A percentile compares a stretch with the other conserved stretches of the same genome.
phyloP scores from a whole-genome alignment of 2,888 invertebrate species.

The Aporophyla lueneburgensis region DNA sequence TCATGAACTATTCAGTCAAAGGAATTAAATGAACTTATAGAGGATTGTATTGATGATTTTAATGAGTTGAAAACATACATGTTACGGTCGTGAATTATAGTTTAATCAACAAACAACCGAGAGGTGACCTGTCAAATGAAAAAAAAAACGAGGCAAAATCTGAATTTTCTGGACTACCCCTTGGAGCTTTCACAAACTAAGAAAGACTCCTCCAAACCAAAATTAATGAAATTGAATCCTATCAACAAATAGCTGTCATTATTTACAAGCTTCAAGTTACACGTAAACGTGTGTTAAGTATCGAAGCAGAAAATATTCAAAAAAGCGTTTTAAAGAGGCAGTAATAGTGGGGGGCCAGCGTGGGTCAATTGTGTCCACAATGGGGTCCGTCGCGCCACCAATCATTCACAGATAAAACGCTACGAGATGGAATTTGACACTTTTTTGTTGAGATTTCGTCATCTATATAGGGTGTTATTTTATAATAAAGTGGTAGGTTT shows the following conservation, averaged over 20 bases:
- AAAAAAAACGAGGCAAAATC: no score
- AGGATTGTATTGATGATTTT: no score
- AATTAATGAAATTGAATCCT: conserved; percentile 10
- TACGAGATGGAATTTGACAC: conserved; percentile 75
- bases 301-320: conserved; percentile 57
- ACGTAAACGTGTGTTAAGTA: conserved; percentile 48
- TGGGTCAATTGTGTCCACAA: conserved; percentile 73
- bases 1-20: no score
- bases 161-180: no score
- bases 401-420: conserved; percentile 75
- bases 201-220: not conserved
- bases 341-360: conserved; percentile 64
- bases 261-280: conserved; percentile 10
- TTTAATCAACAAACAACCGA: no score
- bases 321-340: conserved; percentile 48
- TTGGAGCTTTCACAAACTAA: no score
- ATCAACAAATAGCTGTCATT: conserved; percentile 27
- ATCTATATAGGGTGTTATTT: conserved; percentile 67
- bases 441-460: conserved; percentile 69
- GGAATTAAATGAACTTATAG: no score
- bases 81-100: no score
- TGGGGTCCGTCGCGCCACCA: conserved; percentile 71
- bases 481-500: no score
- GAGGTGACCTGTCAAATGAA: no score
- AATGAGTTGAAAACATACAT: no score